A percentile compares a stretch with the other conserved stretches of the same genome.
phyloP scores from a whole-genome alignment of 2,797 vertebrate species.

The Cirrhinus molitorella region DNA sequence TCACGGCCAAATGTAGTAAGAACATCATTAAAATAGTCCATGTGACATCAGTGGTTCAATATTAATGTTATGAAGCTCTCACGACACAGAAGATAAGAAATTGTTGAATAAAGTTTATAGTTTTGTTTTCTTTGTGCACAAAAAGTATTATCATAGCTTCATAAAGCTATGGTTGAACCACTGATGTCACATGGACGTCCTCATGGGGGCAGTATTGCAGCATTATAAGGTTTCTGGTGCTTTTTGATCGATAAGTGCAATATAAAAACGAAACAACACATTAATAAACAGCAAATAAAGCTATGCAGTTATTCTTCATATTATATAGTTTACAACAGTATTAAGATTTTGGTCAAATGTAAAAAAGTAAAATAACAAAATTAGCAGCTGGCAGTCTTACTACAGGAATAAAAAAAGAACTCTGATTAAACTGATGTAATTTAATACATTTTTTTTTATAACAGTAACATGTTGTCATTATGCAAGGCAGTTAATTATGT shows the following conservation, averaged over 20 bases:
- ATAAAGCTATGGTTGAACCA: neutral
- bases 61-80: no score
- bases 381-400: neutral
- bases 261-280: neutral
- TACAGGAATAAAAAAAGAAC: neutral
- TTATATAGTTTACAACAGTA: no score
- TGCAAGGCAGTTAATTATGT: neutral
- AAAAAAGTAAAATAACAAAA: neutral
- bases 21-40: no score
- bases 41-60: no score
- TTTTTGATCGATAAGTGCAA: neutral
- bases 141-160: no score
- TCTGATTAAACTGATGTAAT: neutral
- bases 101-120: no score
- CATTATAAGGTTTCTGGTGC: neutral
- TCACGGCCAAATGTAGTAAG: no score
- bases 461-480: neutral
- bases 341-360: neutral
- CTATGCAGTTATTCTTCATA: neutral
- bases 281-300: slow-evolving; percentile 11
- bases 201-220: neutral
- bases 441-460: neutral
- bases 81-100: no score
- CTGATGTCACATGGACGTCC: no score
- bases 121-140: no score